These are phyloP conservation scores for Sarcophaga bullata DNA, from an alignment of 1,140 invertebrate genomes.

Conservation along the genomic window DNA sequence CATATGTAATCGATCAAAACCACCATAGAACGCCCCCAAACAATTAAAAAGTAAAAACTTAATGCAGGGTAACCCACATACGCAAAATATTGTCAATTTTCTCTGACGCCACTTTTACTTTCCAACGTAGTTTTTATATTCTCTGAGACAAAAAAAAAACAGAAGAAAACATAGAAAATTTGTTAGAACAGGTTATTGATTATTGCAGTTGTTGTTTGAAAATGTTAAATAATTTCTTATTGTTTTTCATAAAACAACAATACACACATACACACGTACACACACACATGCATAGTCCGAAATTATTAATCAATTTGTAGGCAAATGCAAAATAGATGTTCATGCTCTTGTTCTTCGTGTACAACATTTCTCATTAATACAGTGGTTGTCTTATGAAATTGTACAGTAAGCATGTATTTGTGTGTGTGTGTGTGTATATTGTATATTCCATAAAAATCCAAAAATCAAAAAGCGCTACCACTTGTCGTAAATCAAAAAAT, in stretches of 20 bases:
- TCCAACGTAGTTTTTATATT: not conserved
- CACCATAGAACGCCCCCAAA: not conserved
- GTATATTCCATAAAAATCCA: conserved; percentile 4
- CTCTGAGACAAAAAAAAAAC: not conserved
- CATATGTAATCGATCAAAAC: conserved; percentile 39
- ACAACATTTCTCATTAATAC: too few species aligned
- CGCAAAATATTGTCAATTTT: not conserved
- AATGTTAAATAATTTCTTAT: not conserved
- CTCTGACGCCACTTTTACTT: not conserved
- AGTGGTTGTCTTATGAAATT: conserved; percentile 11
- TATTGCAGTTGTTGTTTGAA: not conserved
- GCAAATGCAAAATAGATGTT: conserved; percentile 39
- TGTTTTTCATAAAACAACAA: not conserved
- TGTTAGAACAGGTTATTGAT: not conserved
- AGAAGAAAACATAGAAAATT: not conserved
- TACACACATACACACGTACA: not conserved
- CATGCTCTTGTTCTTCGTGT: not conserved
- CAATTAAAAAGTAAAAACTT: too few species aligned
- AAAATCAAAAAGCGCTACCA: too few species aligned
- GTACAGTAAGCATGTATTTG: too few species aligned
- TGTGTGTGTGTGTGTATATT: too few species aligned
- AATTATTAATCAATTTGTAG: conserved; percentile 9
- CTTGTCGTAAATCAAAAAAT: conserved; percentile 6
- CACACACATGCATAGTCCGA: not conserved
- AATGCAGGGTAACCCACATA: too few species aligned